phyloP scores from a whole-genome alignment of 1,140 invertebrate genomes.

The Papilio polyxenes region DNA sequence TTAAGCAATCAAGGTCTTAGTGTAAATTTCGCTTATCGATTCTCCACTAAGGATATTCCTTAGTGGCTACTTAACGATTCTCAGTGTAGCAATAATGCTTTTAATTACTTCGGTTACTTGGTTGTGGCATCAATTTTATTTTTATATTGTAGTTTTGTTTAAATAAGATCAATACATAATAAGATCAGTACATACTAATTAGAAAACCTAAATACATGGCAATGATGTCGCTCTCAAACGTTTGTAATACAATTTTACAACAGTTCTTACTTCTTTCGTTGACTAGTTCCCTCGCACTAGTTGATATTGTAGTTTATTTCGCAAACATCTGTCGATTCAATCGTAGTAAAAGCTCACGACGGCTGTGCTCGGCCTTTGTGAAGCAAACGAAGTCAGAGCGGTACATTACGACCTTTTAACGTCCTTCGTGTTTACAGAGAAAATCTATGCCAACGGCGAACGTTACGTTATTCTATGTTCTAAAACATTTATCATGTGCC shows the following conservation, averaged over 20 bases:
- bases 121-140: too few species aligned
- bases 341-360: conserved; percentile 46
- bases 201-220: too few species aligned
- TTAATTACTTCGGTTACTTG: too few species aligned
- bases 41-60: too few species aligned
- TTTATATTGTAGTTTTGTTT: too few species aligned
- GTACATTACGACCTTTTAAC: conserved; percentile 59
- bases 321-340: conserved; percentile 42
- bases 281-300: conserved; percentile 1
- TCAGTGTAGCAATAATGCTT: too few species aligned
- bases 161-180: too few species aligned
- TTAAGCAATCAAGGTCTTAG: too few species aligned
- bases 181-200: too few species aligned
- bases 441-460: conserved; percentile 53
- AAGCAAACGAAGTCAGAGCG: conserved; percentile 58
- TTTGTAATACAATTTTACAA: background rate
- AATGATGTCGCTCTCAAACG: background rate
- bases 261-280: background rate
- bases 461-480: conserved; percentile 41
- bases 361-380: conserved; percentile 53
- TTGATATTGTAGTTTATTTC: conserved; percentile 26
- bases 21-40: too few species aligned
- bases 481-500: conserved; percentile 8
- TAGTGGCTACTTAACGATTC: too few species aligned
- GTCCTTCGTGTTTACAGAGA: conserved; percentile 50